These are phyloP conservation scores for Semaprochilodus insignis DNA, from an alignment of 2,797 vertebrate species.

Conservation along the genomic window DNA sequence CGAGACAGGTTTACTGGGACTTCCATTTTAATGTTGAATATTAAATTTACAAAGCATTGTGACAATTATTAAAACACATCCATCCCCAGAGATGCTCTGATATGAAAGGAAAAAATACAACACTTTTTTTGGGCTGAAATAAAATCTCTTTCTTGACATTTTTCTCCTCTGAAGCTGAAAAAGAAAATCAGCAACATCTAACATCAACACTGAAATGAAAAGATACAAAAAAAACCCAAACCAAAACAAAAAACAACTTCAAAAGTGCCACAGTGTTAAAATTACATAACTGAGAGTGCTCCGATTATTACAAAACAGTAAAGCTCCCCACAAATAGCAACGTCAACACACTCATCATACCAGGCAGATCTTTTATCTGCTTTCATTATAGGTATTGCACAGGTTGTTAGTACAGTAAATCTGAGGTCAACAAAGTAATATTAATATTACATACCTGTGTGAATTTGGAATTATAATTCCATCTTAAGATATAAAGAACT, in stretches of 20 bases:
- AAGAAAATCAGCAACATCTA: conserved; percentile 58
- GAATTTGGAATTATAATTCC: conserved; percentile 13
- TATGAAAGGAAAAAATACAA: conserved; percentile 6
- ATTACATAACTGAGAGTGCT: conserved; percentile 69
- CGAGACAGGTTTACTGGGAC: not conserved
- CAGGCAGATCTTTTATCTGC: conserved; percentile 37
- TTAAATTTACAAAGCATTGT: conserved; percentile 54
- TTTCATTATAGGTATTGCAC: conserved; percentile 71
- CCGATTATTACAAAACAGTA: conserved; percentile 45
- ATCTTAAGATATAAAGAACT: conserved; percentile 2
- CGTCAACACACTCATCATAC: conserved; percentile 53
- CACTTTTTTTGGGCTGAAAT: conserved; percentile 48
- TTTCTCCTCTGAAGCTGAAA: conserved; percentile 56
- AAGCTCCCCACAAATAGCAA: conserved; percentile 50
- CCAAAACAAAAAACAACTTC: conserved; percentile 76
- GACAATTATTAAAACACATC: conserved; percentile 26
- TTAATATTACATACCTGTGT: conserved; percentile 29
- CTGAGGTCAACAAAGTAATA: conserved; percentile 44
- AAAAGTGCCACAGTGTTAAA: conserved; percentile 84
- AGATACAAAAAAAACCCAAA: conserved; percentile 70
- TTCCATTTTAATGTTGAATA: conserved; percentile 53
- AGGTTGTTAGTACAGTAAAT: conserved; percentile 65
- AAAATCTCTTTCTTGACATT: conserved; percentile 3
- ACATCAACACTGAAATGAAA: conserved; percentile 39
- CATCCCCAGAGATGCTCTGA: conserved; percentile 8